A percentile compares a stretch with the other conserved stretches of the same genome.
These are phyloP conservation scores for Triplophysa bombifrons DNA, from an alignment of 2,797 vertebrate genomes.

Conservation along the genomic window DNA sequence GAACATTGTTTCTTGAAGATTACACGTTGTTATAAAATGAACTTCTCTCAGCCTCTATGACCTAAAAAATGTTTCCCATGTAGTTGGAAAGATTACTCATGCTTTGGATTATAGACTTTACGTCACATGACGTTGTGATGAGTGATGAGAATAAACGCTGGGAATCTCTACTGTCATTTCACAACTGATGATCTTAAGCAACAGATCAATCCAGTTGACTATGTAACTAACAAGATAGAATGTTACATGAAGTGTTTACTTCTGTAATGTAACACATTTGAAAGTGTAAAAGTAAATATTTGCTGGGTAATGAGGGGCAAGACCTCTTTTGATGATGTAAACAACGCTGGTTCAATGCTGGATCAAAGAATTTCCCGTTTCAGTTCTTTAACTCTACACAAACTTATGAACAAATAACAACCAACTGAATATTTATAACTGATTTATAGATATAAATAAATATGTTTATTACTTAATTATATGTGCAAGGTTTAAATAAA, in stretches of 20 bases:
- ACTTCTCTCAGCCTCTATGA: neutral
- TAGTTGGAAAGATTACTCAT: constrained; percentile 7
- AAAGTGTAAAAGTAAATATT: neutral
- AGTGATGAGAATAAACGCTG: neutral
- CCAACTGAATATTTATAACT: too few relatives aligned
- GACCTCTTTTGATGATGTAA: too few relatives aligned
- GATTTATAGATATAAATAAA: too few relatives aligned
- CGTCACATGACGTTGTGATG: neutral
- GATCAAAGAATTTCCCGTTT: too few relatives aligned
- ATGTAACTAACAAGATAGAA: neutral
- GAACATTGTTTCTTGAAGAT: too few relatives aligned
- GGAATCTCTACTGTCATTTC: neutral
- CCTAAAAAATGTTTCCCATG: neutral
- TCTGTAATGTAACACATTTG: neutral
- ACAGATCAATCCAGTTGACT: neutral
- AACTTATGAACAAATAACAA: too few relatives aligned
- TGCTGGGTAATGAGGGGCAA: neutral
- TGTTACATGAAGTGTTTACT: neutral
- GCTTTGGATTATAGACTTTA: neutral
- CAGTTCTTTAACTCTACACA: too few relatives aligned
- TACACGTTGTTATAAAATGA: too few relatives aligned
- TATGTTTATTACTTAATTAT: too few relatives aligned
- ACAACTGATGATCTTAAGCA: neutral
- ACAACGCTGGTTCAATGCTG: too few relatives aligned
- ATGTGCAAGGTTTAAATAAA: too few relatives aligned